phyloP scores from a whole-genome alignment of 2,797 vertebrate species.

The Paedocypris micromegethes region DNA sequence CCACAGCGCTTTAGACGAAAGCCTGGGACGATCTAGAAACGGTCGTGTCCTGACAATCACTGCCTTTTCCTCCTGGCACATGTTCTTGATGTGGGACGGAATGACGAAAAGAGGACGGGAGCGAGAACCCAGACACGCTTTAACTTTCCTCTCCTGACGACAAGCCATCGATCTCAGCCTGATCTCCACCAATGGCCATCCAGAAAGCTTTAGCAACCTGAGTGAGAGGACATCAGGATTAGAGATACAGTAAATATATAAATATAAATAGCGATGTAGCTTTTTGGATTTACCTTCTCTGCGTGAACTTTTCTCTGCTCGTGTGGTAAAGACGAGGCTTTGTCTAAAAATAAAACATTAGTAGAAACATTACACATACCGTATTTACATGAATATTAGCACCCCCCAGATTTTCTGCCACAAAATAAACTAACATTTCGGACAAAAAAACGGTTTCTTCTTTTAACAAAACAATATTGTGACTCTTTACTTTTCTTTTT shows the following conservation, averaged over 20 bases:
- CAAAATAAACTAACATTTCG: too few species aligned
- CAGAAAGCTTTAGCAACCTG: conserved; percentile 98
- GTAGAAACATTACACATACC: not conserved
- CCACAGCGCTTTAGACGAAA: too few species aligned
- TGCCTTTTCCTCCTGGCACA: too few species aligned
- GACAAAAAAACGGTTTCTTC: not conserved
- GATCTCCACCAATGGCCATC: conserved; percentile 96
- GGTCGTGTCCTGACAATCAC: too few species aligned
- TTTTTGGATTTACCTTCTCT: conserved; percentile 80
- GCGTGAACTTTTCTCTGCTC: conserved; percentile 97
- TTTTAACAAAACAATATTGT: not conserved
- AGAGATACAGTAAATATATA: not conserved
- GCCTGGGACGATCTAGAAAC: too few species aligned
- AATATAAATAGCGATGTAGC: not conserved
- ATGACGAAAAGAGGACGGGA: conserved; percentile 39
- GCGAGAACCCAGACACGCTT: conserved; percentile 45
- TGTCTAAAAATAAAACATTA: conserved; percentile 67
- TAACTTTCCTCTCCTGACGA: conserved; percentile 93
- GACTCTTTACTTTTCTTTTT: not conserved
- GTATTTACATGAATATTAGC: not conserved
- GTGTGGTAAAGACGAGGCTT: conserved; percentile 89
- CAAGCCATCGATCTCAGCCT: conserved; percentile 91
- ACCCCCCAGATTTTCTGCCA: not conserved
- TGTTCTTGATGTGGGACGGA: too few species aligned
- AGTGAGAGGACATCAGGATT: conserved; percentile 27